Evolutionary conservation across 2,888 invertebrate species (phyloP).

Genomic region (Steinernema carpocapsae): DNA sequence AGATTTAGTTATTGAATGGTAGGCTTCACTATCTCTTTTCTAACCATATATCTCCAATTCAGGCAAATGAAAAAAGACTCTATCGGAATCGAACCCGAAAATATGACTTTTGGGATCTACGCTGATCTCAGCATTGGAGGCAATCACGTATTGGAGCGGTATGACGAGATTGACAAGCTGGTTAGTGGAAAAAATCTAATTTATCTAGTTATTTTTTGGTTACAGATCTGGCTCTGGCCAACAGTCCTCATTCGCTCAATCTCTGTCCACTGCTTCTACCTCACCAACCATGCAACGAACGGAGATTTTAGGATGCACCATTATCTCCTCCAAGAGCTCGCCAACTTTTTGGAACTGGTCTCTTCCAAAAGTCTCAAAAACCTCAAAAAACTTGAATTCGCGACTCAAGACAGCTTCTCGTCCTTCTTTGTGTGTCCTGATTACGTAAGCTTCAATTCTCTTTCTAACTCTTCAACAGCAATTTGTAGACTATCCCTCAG

Average conservation of each 20-base stretch:
- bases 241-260: conserved; percentile 18
- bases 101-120: conserved; percentile 21
- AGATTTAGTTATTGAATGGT: conserved; percentile 1
- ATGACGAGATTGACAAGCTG: conserved; percentile 1
- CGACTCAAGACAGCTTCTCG: conserved; percentile 27
- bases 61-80: conserved; percentile 4
- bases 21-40: neutral
- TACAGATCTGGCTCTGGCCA: conserved; percentile 17
- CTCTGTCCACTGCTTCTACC: conserved; percentile 10
- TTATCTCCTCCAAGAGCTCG: neutral
- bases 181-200: neutral
- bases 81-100: neutral
- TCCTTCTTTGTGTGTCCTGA: conserved; percentile 17
- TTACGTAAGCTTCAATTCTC: neutral
- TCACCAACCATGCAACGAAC: neutral
- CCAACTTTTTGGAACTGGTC: conserved; percentile 4
- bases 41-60: neutral
- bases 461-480: neutral
- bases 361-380: neutral
- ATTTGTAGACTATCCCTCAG: neutral
- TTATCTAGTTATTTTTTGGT: neutral
- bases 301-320: neutral
- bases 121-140: conserved; percentile 7
- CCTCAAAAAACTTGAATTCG: neutral
- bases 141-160: neutral